Base-by-base conservation (phyloP, 2,888 invertebrate genomes). In the Suillia variegata region DNA sequence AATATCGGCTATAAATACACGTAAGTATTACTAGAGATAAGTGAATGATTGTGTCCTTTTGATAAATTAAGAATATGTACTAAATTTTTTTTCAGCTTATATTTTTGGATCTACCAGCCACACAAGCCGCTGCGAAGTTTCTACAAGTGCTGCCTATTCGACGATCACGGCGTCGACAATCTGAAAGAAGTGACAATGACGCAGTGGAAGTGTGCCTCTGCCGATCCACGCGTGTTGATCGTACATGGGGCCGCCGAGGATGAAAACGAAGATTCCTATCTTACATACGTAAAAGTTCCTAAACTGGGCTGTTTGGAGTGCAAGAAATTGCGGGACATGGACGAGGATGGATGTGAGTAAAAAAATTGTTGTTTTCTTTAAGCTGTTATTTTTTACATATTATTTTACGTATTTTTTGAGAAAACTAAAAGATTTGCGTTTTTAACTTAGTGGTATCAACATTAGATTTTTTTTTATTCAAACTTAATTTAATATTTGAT, bases 281-380 rank as follows among this genome's bases (percentile, higher is more conserved):
- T 82, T 61, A 80, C 81, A 59, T 79, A 82, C 64, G 77, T 81
- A 24, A 78, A 80, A 76, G 87, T 87, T 76, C 87, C 87, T 80
- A 85, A 85, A 24, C 80, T 87, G 71, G 87, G 87, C 70, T 87
- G 87, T 82, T 83, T 84, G 73, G 86, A 87, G 79, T 87, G 87
- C 75, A 85, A 85, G 58, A 83, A 84, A 60, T 81, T 84, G 63
- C 82, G 84, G 51, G 86, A 83, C 64, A 71, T 69, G 58, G 79
- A 72, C 31, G 75, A 69, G 47, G 85, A 85, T 82, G 77, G 77
- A 62, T 78, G 80, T 80, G 66, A 70, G 71, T 68, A 20, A 6
- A 10, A 6, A n/a, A n/a, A n/a, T n/a, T n/a, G n/a, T n/a, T n/a
- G n/a, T 53, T 1, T 1, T 0, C 6, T 20, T 20, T 4, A 22